Evolutionary conservation across 1,140 invertebrate genomes (phyloP).

Genomic region (Nylanderia fulva): DNA sequence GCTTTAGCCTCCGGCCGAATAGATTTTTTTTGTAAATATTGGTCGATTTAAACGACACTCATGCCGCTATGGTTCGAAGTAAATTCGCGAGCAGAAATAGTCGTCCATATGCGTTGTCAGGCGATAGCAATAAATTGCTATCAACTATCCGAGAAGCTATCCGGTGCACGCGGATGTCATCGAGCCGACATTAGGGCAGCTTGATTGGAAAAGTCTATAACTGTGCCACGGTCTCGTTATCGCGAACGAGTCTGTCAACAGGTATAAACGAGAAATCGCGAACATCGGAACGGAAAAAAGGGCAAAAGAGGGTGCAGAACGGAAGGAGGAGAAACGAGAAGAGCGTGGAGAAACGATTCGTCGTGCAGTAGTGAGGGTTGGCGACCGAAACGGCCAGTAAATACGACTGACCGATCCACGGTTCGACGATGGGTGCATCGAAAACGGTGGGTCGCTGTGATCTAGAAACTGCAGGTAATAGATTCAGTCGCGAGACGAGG

Average conservation of each 20-base stretch:
- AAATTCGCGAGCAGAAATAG: slow-evolving; percentile 39
- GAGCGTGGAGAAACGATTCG: slow-evolving; percentile 49
- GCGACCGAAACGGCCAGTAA: slow-evolving; percentile 49
- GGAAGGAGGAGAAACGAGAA: slow-evolving; percentile 24
- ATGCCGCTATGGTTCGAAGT: slow-evolving; percentile 33
- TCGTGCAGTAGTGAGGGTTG: slow-evolving; percentile 38
- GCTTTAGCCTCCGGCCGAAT: neutral
- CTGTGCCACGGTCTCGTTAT: slow-evolving; percentile 63
- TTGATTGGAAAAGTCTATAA: slow-evolving; percentile 60
- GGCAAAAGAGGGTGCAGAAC: slow-evolving; percentile 31
- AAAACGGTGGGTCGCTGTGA: slow-evolving; percentile 54
- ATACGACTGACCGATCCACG: slow-evolving; percentile 38
- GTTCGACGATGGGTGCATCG: slow-evolving; percentile 50
- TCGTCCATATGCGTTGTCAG: slow-evolving; percentile 31
- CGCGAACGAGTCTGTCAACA: slow-evolving; percentile 52
- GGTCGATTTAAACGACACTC: slow-evolving; percentile 31
- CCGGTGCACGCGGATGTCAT: slow-evolving; percentile 57
- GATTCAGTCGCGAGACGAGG: slow-evolving; percentile 62
- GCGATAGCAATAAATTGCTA: slow-evolving; percentile 43
- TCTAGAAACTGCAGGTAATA: slow-evolving; percentile 72
- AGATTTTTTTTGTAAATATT: neutral
- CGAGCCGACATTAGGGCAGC: slow-evolving; percentile 38
- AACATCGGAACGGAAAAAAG: slow-evolving; percentile 46
- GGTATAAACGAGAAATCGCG: slow-evolving; percentile 61
- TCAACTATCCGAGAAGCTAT: slow-evolving; percentile 52